Conservation (phyloP, 64 coral and sea anemone genomes). For the Pocillopora verrucosa region DNA sequence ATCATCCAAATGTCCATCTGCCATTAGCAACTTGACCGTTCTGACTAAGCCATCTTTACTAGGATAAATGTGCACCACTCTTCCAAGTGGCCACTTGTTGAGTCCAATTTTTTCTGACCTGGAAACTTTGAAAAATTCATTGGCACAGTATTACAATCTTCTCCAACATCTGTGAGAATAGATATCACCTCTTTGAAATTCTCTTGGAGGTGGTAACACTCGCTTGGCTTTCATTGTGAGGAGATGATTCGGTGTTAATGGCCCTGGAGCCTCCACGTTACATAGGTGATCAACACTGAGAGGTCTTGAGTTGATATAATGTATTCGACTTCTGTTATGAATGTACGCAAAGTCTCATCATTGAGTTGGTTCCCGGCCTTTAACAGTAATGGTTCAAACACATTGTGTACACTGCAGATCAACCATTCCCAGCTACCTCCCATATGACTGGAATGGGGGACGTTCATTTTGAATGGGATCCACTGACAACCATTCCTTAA, state of each 20-base stretch:
- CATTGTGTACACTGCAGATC: not conserved
- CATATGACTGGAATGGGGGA: too few relatives aligned
- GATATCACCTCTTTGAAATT: conserved; percentile 5
- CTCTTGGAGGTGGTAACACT: not conserved
- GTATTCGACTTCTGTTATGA: not conserved
- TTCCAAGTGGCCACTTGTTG: conserved; percentile 39
- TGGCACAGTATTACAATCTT: not conserved
- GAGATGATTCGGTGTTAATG: not conserved
- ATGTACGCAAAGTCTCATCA: conserved; percentile 1
- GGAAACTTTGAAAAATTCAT: not conserved
- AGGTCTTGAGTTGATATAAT: not conserved
- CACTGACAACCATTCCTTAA: too few relatives aligned
- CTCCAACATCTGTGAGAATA: not conserved
- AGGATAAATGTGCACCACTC: not conserved
- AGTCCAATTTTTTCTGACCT: conserved; percentile 30
- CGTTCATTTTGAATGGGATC: too few relatives aligned
- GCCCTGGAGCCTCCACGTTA: not conserved
- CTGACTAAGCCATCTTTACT: not conserved
- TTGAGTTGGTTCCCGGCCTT: not conserved
- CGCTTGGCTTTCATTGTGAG: not conserved
- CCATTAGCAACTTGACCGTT: conserved; percentile 11
- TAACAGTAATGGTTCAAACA: not conserved
- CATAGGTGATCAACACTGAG: not conserved
- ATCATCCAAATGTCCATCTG: conserved; percentile 13
- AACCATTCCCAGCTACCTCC: too few relatives aligned